Percentiles rank a stretch among this genome's conserved stretches.
Conservation (phyloP, 2,113 vertebrate species). For the Buteo buteo region DNA sequence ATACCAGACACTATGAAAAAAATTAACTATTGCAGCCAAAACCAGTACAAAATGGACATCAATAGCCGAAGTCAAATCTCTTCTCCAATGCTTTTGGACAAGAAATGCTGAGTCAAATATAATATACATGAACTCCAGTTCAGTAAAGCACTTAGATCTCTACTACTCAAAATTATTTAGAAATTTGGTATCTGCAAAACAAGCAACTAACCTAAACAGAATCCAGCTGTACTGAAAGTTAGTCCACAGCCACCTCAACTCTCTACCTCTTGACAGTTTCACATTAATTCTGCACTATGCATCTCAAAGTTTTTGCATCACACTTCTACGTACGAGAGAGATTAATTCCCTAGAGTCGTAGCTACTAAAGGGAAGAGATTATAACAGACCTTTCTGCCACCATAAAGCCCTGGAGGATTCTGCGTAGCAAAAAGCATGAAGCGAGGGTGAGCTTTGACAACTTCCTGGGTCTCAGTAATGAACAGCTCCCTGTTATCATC, state of each 20-base stretch:
- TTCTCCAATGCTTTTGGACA: background rate
- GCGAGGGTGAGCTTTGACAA: slow-evolving; percentile 90
- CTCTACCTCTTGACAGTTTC: background rate
- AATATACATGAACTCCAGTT: background rate
- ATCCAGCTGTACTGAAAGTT: background rate
- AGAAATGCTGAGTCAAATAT: background rate
- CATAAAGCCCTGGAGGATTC: slow-evolving; percentile 95
- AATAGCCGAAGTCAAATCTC: background rate
- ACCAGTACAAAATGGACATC: background rate
- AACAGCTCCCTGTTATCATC: slow-evolving; percentile 97
- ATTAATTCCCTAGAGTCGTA: background rate
- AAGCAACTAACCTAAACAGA: background rate
- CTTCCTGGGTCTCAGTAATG: slow-evolving; percentile 94
- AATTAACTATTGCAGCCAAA: background rate
- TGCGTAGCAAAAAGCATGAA: slow-evolving; percentile 99
- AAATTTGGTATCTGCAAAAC: background rate
- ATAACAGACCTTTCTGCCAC: slow-evolving; percentile 89
- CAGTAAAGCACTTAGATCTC: background rate
- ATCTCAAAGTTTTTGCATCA: background rate
- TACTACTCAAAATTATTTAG: background rate
- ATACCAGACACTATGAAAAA: background rate
- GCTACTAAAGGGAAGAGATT: background rate
- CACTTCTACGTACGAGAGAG: fast-evolving
- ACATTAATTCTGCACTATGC: background rate
- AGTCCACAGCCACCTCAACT: background rate